Evolutionary conservation across 2,888 invertebrate genomes (phyloP).

Genomic region (Folsomia manolachei): DNA sequence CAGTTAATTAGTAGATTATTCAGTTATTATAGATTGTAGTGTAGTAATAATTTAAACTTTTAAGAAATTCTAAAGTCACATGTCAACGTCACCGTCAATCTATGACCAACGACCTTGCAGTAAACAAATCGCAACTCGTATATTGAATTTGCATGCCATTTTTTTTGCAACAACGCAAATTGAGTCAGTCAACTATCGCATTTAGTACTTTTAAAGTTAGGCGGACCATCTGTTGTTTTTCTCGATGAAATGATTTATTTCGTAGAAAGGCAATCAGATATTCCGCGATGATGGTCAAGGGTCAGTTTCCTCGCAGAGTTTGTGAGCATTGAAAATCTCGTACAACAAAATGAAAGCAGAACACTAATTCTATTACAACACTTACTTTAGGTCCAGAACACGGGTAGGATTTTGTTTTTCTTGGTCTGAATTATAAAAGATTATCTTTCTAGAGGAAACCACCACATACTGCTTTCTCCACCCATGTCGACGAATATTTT

Average conservation of each 20-base stretch:
- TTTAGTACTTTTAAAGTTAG: neutral
- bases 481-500: slow-evolving; percentile 90
- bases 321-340: neutral
- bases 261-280: neutral
- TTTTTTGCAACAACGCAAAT: neutral
- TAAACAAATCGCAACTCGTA: neutral
- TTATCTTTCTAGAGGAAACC: slow-evolving; percentile 92
- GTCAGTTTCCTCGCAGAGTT: neutral
- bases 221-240: neutral
- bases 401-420: slow-evolving; percentile 92
- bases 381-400: slow-evolving; percentile 90
- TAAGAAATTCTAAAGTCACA: neutral
- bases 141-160: neutral
- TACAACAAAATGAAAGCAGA: neutral
- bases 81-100: neutral
- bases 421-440: slow-evolving; percentile 92
- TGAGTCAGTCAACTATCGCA: neutral
- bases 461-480: slow-evolving; percentile 98
- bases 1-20: too few relatives aligned
- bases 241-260: neutral
- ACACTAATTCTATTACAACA: slow-evolving; percentile 25
- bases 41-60: neutral
- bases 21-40: too few relatives aligned
- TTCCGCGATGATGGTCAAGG: too few relatives aligned
- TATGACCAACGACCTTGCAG: neutral